Percentiles rank a stretch among this genome's conserved stretches.
phyloP scores from a whole-genome alignment of 2,888 invertebrate genomes.

The Mesochorus sp. region DNA sequence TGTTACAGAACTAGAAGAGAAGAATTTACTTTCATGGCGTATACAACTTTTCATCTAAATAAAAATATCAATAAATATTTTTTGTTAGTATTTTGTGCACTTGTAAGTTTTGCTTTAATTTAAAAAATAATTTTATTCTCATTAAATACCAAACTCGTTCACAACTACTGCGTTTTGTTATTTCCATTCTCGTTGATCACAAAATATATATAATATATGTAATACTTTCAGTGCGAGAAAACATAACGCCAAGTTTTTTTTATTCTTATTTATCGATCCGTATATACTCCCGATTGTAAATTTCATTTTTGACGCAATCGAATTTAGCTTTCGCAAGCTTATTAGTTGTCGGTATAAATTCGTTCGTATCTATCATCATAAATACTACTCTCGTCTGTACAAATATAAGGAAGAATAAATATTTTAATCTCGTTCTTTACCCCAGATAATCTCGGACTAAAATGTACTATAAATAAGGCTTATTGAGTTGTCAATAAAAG shows the following conservation, averaged over 20 bases:
- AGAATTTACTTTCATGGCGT: constrained; percentile 29
- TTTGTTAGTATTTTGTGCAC: constrained; percentile 63
- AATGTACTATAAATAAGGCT: too few relatives aligned
- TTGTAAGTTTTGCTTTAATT: constrained; percentile 59
- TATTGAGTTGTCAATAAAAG: too few relatives aligned
- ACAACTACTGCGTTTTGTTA: constrained; percentile 20
- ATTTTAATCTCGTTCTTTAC: constrained; percentile 19
- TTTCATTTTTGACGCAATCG: neutral
- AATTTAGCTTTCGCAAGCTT: neutral
- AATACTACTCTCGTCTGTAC: constrained; percentile 57
- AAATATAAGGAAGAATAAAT: constrained; percentile 56
- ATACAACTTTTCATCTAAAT: constrained; percentile 33
- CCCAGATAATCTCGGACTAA: constrained; percentile 40
- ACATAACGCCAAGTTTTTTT: constrained; percentile 29
- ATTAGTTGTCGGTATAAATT: constrained; percentile 49
- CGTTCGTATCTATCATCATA: constrained; percentile 54
- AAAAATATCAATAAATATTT: constrained; percentile 53
- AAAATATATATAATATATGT: constrained; percentile 37
- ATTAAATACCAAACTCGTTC: constrained; percentile 37
- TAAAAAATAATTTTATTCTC: constrained; percentile 61
- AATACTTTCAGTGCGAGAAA: constrained; percentile 56
- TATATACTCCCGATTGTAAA: neutral
- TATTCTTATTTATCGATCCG: constrained; percentile 21
- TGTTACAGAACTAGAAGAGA: constrained; percentile 13
- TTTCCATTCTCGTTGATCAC: constrained; percentile 33